Evolutionary conservation across 2,113 vertebrate genomes (phyloP).

Genomic region (Caretta caretta): DNA sequence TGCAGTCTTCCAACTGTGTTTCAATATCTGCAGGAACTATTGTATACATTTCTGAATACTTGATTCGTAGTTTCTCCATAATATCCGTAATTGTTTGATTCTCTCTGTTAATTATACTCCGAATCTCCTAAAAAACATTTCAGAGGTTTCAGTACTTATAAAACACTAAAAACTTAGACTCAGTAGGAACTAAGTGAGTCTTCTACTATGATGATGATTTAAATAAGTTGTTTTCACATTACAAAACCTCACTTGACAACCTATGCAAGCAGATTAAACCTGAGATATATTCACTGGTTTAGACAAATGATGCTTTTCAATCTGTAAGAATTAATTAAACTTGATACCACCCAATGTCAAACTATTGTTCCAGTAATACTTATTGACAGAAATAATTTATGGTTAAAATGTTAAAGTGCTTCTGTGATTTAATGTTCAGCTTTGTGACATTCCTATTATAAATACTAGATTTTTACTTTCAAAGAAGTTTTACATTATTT

Average conservation of each 20-base stretch:
- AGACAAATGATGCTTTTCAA: slow-evolving; percentile 66
- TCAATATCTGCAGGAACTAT: slow-evolving; percentile 86
- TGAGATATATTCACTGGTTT: slow-evolving; percentile 52
- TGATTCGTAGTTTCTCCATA: slow-evolving; percentile 85
- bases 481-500: slow-evolving; percentile 42
- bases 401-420: slow-evolving; percentile 6
- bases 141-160: slow-evolving; percentile 36
- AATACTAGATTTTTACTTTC: slow-evolving; percentile 40
- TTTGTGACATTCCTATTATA: slow-evolving; percentile 3
- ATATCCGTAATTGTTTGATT: slow-evolving; percentile 83
- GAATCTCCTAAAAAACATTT: slow-evolving; percentile 84
- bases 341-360: slow-evolving; percentile 41
- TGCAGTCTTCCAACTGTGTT: slow-evolving; percentile 83
- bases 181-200: background rate
- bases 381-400: slow-evolving; percentile 57
- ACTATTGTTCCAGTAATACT: slow-evolving; percentile 41
- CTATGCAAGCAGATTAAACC: slow-evolving; percentile 54
- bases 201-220: background rate
- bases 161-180: background rate
- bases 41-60: slow-evolving; percentile 84
- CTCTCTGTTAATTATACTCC: slow-evolving; percentile 80
- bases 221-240: slow-evolving; percentile 27
- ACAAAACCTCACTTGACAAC: slow-evolving; percentile 48
- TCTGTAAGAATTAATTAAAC: slow-evolving; percentile 74
- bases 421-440: slow-evolving; percentile 27